A percentile compares a stretch with the other conserved stretches of the same genome.
phyloP scores from a whole-genome alignment of 30 jellyfish, hydroid and myxozoan species.

The Rhopilema esculentum region DNA sequence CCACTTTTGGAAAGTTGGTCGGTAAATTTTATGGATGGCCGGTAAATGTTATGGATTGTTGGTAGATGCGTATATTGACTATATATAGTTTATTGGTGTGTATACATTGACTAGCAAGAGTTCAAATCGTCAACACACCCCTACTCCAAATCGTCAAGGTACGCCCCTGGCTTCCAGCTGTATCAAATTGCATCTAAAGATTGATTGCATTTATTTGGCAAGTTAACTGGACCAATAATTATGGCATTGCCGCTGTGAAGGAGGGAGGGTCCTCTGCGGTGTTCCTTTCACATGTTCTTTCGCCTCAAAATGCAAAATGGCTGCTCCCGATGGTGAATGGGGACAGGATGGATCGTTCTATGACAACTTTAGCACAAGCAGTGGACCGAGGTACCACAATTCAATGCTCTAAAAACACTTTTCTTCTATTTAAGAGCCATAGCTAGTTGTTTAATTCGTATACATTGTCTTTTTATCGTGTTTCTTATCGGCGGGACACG shows the following conservation, averaged over 20 bases:
- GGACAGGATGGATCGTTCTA: slow-evolving; percentile 94
- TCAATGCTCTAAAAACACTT: neutral
- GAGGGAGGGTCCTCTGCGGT: slow-evolving; percentile 21
- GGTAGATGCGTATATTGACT: too few species aligned
- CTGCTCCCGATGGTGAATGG: slow-evolving; percentile 98
- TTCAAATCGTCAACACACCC: too few species aligned
- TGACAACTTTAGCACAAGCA: slow-evolving; percentile 78
- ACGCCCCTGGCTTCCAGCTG: too few species aligned
- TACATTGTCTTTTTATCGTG: too few species aligned
- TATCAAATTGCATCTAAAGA: neutral
- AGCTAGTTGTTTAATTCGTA: too few species aligned
- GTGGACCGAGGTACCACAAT: slow-evolving; percentile 68
- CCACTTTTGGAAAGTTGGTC: too few species aligned
- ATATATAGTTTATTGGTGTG: too few species aligned
- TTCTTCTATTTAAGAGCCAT: slow-evolving; percentile 3
- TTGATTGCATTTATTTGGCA: neutral
- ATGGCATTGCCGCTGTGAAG: slow-evolving; percentile 38
- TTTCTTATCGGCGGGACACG: neutral
- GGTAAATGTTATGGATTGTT: too few species aligned
- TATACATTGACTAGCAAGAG: too few species aligned
- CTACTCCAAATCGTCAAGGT: too few species aligned
- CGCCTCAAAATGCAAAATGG: slow-evolving; percentile 91
- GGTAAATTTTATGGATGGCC: too few species aligned
- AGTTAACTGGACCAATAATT: neutral
- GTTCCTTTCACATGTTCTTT: slow-evolving; percentile 78